phyloP scores from a whole-genome alignment of 1,140 invertebrate genomes.

The Anthonomus grandis region DNA sequence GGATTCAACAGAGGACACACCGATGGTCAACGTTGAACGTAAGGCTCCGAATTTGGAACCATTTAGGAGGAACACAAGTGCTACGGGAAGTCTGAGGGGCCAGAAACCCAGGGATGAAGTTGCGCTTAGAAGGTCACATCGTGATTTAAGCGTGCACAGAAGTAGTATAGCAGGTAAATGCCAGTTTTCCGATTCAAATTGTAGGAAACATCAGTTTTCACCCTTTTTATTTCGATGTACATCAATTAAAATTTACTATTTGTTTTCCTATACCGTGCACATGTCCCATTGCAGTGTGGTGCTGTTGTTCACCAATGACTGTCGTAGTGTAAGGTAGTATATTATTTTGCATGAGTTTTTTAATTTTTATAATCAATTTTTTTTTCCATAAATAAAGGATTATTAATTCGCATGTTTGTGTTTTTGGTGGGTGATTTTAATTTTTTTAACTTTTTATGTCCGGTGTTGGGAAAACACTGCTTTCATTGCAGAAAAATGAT shows the following conservation, averaged over 20 bases:
- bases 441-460: no score
- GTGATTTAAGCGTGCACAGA: constrained; percentile 36
- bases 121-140: constrained; percentile 40
- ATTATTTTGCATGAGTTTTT: no score
- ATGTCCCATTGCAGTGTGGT: constrained; percentile 10
- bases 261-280: not conserved
- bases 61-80: constrained; percentile 52
- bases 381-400: no score
- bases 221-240: no score
- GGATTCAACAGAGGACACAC: constrained; percentile 59
- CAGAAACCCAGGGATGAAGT: constrained; percentile 45
- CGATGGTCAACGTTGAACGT: not conserved
- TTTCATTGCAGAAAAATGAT: no score
- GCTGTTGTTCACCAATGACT: constrained; percentile 13
- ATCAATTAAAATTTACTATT: not conserved
- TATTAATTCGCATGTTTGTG: no score
- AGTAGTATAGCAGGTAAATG: constrained; percentile 41
- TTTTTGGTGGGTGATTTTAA: no score
- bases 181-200: not conserved
- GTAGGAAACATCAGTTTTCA: no score
- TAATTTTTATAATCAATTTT: no score
- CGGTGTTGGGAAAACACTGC: no score
- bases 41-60: constrained; percentile 21
- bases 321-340: constrained; percentile 12
- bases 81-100: constrained; percentile 40